Percentiles rank a stretch among this genome's conserved stretches.
Conservation (phyloP, 23 tunicate genomes). For the Aplidium turbinatum region DNA sequence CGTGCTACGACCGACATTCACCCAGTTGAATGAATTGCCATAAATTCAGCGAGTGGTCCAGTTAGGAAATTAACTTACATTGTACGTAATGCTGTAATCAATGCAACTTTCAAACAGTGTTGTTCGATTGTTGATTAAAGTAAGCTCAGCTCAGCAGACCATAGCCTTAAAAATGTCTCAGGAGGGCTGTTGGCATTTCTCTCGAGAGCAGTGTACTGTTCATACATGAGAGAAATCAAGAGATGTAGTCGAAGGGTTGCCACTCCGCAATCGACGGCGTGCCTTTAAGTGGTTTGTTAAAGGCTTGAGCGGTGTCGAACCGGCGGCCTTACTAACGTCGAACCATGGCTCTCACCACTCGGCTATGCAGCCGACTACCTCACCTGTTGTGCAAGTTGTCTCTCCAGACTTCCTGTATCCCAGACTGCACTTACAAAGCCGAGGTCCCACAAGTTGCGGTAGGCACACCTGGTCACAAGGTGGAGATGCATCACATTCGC, state of each 20-base stretch:
- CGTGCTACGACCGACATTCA: background rate
- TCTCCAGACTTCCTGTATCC: slow-evolving; percentile 22
- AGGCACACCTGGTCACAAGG: slow-evolving; percentile 39
- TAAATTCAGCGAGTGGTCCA: background rate
- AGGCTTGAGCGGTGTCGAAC: too few relatives aligned
- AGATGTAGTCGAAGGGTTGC: too few relatives aligned
- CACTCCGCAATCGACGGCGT: background rate
- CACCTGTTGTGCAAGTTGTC: slow-evolving; percentile 21
- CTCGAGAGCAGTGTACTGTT: too few relatives aligned
- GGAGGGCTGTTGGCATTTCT: too few relatives aligned
- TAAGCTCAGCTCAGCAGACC: too few relatives aligned
- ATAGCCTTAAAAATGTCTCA: too few relatives aligned
- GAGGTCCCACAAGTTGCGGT: slow-evolving; percentile 8
- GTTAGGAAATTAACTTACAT: background rate
- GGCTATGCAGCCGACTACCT: background rate
- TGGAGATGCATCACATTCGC: slow-evolving; percentile 33
- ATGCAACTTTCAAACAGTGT: background rate
- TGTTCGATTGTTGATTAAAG: too few relatives aligned
- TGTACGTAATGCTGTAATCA: too few relatives aligned
- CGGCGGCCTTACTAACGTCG: too few relatives aligned
- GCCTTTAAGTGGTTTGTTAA: too few relatives aligned
- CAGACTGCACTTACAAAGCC: slow-evolving; percentile 35
- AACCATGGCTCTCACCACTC: background rate
- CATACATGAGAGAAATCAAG: too few relatives aligned
- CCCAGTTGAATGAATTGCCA: background rate